phyloP scores from a whole-genome alignment of 2,888 invertebrate genomes.

The Caenorhabditis drosophilae region DNA sequence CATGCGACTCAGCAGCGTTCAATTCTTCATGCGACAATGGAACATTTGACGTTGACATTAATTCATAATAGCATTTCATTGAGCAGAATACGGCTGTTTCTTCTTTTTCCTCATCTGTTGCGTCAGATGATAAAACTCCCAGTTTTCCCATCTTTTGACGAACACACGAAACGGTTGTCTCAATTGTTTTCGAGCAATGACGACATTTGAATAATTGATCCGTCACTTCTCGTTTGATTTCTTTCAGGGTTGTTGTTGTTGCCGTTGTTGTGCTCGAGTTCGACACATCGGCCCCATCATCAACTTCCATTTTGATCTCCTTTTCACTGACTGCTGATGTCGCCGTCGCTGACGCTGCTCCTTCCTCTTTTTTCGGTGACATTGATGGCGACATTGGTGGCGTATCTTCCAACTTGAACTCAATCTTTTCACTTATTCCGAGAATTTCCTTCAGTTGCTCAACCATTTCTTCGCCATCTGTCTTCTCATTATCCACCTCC shows the following conservation, averaged over 20 bases:
- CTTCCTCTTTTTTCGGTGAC: constrained; percentile 10
- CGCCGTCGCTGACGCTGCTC: constrained; percentile 8
- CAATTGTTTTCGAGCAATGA: constrained; percentile 10
- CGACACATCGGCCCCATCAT: constrained; percentile 1
- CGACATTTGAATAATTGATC: constrained; percentile 15
- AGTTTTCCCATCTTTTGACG: constrained; percentile 17
- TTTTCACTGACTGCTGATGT: constrained; percentile 6
- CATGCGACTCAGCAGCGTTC: constrained; percentile 51
- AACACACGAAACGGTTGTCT: constrained; percentile 1
- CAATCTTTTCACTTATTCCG: constrained; percentile 12
- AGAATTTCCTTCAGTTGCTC: constrained; percentile 30
- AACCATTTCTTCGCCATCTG: constrained; percentile 8
- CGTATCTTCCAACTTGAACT: constrained; percentile 46
- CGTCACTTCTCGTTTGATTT: constrained; percentile 13
- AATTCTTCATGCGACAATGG: constrained; percentile 56
- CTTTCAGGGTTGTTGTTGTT: not conserved
- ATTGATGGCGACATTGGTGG: constrained; percentile 53
- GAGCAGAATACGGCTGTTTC: constrained; percentile 80
- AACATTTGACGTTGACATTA: constrained; percentile 76
- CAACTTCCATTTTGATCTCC: constrained; percentile 23
- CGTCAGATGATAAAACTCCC: constrained; percentile 9
- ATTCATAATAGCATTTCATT: constrained; percentile 85
- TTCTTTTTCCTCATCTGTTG: constrained; percentile 54
- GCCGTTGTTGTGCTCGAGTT: not conserved
- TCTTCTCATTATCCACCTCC: constrained; percentile 19